Evolutionary conservation across 2,888 invertebrate species (phyloP).

Genomic region (Aphrophora alni): DNA sequence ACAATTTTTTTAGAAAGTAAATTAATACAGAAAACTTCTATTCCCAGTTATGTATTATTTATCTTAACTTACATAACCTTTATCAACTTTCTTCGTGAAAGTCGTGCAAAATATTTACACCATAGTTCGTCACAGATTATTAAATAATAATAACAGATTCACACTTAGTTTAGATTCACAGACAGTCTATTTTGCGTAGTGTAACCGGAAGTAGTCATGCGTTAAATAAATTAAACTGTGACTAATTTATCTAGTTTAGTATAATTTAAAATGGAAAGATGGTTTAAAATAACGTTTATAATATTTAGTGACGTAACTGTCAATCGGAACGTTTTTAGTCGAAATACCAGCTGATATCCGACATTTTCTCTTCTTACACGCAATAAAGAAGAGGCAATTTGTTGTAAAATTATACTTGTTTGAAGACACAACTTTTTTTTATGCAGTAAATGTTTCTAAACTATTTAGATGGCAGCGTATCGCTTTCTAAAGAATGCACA

Average conservation of each 20-base stretch:
- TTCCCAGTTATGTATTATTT: too few species aligned
- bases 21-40: too few species aligned
- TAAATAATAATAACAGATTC: background rate
- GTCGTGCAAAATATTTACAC: background rate
- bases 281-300: background rate
- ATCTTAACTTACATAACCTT: background rate
- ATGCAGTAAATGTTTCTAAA: too few species aligned
- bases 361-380: too few species aligned
- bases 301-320: background rate
- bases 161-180: background rate
- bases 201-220: background rate
- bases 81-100: background rate
- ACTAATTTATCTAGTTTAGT: background rate
- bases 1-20: too few species aligned
- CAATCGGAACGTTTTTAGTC: background rate
- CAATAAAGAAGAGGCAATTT: background rate
- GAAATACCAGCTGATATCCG: background rate
- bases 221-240: background rate
- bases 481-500: too few species aligned
- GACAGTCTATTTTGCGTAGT: background rate
- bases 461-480: too few species aligned
- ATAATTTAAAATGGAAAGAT: background rate
- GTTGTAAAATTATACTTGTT: too few species aligned
- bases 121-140: background rate
- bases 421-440: too few species aligned